A percentile compares a stretch with the other conserved stretches of the same genome.
Conservation (phyloP, 1,140 invertebrate genomes). For the Drosophila sproati region DNA sequence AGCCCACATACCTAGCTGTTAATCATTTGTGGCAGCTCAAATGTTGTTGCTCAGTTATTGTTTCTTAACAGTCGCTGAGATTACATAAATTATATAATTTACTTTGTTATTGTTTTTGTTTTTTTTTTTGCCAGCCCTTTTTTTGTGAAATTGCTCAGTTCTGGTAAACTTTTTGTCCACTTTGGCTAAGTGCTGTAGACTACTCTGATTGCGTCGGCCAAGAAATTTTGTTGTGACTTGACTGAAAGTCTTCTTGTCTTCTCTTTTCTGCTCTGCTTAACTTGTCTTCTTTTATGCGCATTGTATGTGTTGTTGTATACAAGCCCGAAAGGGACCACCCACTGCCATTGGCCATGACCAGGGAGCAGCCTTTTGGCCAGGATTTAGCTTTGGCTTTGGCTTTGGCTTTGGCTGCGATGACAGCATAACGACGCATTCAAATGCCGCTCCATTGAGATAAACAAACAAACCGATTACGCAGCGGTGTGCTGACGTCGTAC, state of each 20-base stretch:
- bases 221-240: slow-evolving; percentile 23
- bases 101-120: slow-evolving; percentile 6
- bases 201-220: slow-evolving; percentile 25
- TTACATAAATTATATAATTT: slow-evolving; percentile 65
- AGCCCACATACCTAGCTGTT: slow-evolving; percentile 25
- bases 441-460: slow-evolving; percentile 54
- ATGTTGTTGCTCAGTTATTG: slow-evolving; percentile 33
- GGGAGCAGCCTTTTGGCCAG: not conserved
- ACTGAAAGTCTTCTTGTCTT: slow-evolving; percentile 1
- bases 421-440: slow-evolving; percentile 76
- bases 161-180: slow-evolving; percentile 27
- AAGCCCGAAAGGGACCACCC: slow-evolving; percentile 26
- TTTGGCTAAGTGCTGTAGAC: slow-evolving; percentile 37
- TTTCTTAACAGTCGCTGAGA: slow-evolving; percentile 30
- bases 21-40: slow-evolving; percentile 43
- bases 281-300: slow-evolving; percentile 25
- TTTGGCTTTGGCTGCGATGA: slow-evolving; percentile 31
- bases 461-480: slow-evolving; percentile 79
- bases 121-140: slow-evolving; percentile 9
- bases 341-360: slow-evolving; percentile 28
- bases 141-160: slow-evolving; percentile 29
- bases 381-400: not conserved
- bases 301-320: slow-evolving; percentile 9
- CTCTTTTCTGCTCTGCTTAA: slow-evolving; percentile 20
- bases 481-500: slow-evolving; percentile 55